phyloP scores from a whole-genome alignment of 2,888 invertebrate species.

The Drosophila recens region DNA sequence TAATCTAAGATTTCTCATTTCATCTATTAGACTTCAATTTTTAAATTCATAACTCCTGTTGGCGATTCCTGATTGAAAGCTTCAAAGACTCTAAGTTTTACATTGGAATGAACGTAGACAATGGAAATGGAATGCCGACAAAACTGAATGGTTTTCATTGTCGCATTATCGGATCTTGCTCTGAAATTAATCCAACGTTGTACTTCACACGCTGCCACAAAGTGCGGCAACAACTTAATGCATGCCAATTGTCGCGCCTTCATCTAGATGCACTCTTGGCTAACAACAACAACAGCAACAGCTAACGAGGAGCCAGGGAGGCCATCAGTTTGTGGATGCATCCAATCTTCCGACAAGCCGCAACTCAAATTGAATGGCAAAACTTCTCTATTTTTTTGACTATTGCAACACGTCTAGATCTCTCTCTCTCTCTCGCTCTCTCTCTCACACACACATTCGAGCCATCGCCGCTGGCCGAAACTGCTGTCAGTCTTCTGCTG shows the following conservation, averaged over 20 bases:
- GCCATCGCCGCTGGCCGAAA: constrained; percentile 60
- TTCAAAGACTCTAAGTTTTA: neutral
- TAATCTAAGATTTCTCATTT: too few relatives aligned
- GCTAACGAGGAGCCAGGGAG: constrained; percentile 63
- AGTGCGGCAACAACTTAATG: constrained; percentile 75
- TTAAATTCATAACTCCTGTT: neutral
- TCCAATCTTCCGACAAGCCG: constrained; percentile 65
- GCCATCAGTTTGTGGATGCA: constrained; percentile 54
- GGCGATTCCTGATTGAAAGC: neutral
- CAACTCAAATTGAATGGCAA: constrained; percentile 76
- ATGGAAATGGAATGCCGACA: neutral
- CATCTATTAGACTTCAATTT: neutral
- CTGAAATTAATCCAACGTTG: constrained; percentile 62
- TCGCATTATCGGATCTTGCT: constrained; percentile 52
- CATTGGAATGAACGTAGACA: neutral
- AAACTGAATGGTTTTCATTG: constrained; percentile 24
- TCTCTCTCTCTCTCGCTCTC: constrained; percentile 3
- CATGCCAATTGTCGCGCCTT: constrained; percentile 81
- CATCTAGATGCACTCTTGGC: constrained; percentile 80
- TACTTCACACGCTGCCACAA: constrained; percentile 73
- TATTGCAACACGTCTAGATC: constrained; percentile 51
- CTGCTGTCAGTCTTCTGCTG: constrained; percentile 63
- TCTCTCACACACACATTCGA: constrained; percentile 27
- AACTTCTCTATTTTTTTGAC: constrained; percentile 55
- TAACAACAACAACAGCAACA: constrained; percentile 48